Conservation (phyloP, 2,888 invertebrate species). For the Sialis fuliginosa region DNA sequence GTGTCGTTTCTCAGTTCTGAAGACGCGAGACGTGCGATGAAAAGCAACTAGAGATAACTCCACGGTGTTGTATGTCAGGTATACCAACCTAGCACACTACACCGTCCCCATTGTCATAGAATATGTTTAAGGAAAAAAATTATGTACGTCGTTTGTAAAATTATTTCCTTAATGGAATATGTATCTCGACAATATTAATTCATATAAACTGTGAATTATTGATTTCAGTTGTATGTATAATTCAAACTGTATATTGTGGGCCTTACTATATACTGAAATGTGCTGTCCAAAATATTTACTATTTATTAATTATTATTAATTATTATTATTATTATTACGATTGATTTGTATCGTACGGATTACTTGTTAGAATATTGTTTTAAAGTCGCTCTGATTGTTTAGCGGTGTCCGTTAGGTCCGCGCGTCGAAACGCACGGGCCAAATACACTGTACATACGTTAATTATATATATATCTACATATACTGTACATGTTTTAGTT, state of each 20-base stretch:
- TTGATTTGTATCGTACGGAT: no score
- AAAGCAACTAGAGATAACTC: neutral
- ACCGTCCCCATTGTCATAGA: neutral
- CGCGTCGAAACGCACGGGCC: no score
- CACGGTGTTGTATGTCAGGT: neutral
- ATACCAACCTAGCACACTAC: neutral
- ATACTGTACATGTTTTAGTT: no score
- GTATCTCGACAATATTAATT: constrained; percentile 30
- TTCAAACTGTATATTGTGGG: constrained; percentile 31
- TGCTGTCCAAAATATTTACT: constrained; percentile 27
- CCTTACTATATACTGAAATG: constrained; percentile 33
- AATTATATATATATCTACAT: no score
- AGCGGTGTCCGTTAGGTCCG: no score
- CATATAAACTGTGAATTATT: constrained; percentile 22
- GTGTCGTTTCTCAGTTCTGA: no score
- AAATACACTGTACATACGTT: no score
- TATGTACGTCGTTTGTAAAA: constrained; percentile 20
- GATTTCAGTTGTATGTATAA: constrained; percentile 26
- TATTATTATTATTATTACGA: no score
- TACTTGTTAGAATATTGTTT: no score
- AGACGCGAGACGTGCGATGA: no score
- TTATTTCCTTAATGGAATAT: constrained; percentile 22
- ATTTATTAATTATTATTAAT: neutral
- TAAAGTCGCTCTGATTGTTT: no score
- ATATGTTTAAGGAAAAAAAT: constrained; percentile 8